phyloP scores from a whole-genome alignment of 2,888 invertebrate species.

The Litoditis marina region DNA sequence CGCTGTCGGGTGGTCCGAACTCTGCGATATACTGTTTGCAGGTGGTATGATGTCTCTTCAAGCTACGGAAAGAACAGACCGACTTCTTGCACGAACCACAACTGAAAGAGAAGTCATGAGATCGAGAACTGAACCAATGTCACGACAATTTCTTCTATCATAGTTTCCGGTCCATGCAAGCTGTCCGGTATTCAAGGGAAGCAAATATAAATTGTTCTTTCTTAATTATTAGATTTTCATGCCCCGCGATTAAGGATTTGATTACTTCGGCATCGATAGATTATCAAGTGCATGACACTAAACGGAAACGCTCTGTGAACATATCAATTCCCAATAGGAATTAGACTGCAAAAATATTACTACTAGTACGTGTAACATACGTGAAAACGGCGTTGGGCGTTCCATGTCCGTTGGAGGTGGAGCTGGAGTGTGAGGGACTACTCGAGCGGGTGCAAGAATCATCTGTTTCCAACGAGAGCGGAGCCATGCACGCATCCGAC shows the following conservation, averaged over 20 bases:
- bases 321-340: not conserved
- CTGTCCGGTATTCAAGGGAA: no score
- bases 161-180: no score
- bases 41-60: constrained; percentile 38
- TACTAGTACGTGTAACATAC: constrained; percentile 4
- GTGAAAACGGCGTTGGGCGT: not conserved
- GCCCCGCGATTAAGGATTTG: no score
- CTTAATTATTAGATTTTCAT: no score
- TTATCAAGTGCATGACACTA: no score
- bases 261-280: no score
- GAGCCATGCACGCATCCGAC: constrained; percentile 14
- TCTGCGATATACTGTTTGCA: constrained; percentile 32
- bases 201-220: no score
- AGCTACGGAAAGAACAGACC: constrained; percentile 31
- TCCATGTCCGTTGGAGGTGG: constrained; percentile 5
- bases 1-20: constrained; percentile 16
- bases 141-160: no score
- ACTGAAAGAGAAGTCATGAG: constrained; percentile 20
- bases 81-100: constrained; percentile 35
- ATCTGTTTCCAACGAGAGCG: constrained; percentile 13
- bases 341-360: not conserved
- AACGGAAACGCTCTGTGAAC: not conserved
- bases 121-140: no score
- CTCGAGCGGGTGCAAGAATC: constrained; percentile 17
- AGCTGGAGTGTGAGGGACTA: constrained; percentile 15